Conservation (phyloP, 1,140 invertebrate species). For the Drosophila athabasca region DNA sequence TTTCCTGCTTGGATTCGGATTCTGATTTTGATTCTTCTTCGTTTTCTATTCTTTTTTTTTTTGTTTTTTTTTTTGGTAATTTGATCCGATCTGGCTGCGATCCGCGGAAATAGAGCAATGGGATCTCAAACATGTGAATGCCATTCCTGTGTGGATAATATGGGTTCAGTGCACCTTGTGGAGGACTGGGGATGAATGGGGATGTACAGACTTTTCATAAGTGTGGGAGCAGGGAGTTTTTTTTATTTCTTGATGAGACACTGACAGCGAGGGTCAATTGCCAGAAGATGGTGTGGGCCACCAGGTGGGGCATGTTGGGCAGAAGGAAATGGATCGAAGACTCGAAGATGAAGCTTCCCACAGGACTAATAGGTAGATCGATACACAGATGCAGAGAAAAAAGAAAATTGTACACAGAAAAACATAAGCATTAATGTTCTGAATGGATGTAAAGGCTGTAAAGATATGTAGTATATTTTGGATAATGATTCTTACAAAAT, state of each 20-base stretch:
- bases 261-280: slow-evolving; percentile 47
- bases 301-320: slow-evolving; percentile 32
- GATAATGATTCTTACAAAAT: too few relatives aligned
- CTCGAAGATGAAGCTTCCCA: slow-evolving; percentile 25
- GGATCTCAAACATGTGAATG: slow-evolving; percentile 67
- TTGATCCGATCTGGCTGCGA: slow-evolving; percentile 53
- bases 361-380: slow-evolving; percentile 16
- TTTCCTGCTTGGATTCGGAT: slow-evolving; percentile 50
- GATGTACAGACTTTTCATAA: background rate
- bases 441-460: too few relatives aligned
- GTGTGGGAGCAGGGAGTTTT: slow-evolving; percentile 33
- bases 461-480: too few relatives aligned
- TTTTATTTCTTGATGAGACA: slow-evolving; percentile 39
- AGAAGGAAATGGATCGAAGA: slow-evolving; percentile 44
- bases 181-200: slow-evolving; percentile 10
- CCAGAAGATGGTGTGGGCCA: slow-evolving; percentile 27
- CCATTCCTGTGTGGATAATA: slow-evolving; percentile 51
- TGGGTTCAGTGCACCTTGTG: slow-evolving; percentile 51
- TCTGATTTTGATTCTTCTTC: slow-evolving; percentile 18
- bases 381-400: too few relatives aligned
- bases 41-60: background rate
- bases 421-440: too few relatives aligned
- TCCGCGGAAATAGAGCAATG: slow-evolving; percentile 67
- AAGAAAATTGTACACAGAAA: too few relatives aligned
- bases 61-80: slow-evolving; percentile 68